These are phyloP conservation scores for Hedychridium roseum DNA, from an alignment of 2,888 invertebrate species.

Conservation along the genomic window DNA sequence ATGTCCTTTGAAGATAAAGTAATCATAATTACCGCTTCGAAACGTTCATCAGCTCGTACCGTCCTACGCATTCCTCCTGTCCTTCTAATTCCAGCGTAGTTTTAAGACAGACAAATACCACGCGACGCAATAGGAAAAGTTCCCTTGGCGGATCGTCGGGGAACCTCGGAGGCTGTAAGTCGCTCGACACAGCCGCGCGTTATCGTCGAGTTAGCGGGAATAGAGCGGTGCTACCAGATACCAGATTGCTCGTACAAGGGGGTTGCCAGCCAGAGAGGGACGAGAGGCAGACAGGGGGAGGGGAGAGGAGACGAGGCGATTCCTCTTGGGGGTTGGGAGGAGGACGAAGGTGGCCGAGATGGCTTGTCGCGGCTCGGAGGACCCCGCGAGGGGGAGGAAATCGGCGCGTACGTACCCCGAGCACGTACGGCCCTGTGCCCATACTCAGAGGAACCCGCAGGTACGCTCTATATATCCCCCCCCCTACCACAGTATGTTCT, in stretches of 20 bases:
- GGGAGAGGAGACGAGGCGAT: slow-evolving; percentile 3
- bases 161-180: no score
- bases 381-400: slow-evolving; percentile 41
- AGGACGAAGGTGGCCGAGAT: slow-evolving; percentile 2
- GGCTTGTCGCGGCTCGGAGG: slow-evolving; percentile 14
- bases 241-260: slow-evolving; percentile 37
- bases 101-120: no score
- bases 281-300: not conserved
- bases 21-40: no score
- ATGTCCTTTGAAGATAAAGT: no score
- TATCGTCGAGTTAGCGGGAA: slow-evolving; percentile 37
- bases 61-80: no score
- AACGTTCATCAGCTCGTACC: no score
- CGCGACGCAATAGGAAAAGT: no score
- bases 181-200: no score
- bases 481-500: no score
- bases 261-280: slow-evolving; percentile 7
- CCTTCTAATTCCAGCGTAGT: no score
- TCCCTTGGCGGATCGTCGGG: no score
- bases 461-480: slow-evolving; percentile 41
- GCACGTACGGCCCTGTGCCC: slow-evolving; percentile 62
- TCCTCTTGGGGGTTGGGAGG: slow-evolving; percentile 5
- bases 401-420: slow-evolving; percentile 56
- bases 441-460: slow-evolving; percentile 51
- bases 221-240: slow-evolving; percentile 27